phyloP scores from a whole-genome alignment of 2,888 invertebrate species.

The Glyphotaelius pellucidus region DNA sequence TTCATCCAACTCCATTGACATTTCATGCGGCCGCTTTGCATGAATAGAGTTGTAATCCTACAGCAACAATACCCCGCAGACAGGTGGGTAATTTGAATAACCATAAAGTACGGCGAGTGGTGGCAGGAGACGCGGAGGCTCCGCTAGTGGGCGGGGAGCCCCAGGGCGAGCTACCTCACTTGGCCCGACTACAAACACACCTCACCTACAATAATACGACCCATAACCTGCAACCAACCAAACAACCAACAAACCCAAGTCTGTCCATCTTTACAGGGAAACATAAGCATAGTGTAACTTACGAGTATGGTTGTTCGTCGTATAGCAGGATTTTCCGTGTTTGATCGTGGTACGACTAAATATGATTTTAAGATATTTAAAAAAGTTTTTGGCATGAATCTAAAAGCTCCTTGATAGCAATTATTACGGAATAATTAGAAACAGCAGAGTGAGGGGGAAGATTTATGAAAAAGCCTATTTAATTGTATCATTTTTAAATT shows the following conservation, averaged over 20 bases:
- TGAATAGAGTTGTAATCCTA: conserved; percentile 55
- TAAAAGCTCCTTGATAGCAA: too few relatives aligned
- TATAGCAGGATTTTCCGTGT: not conserved
- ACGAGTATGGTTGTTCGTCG: not conserved
- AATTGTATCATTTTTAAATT: too few relatives aligned
- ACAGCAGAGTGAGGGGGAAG: too few relatives aligned
- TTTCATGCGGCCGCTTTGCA: conserved; percentile 2
- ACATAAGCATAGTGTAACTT: not conserved
- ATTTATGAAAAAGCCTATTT: too few relatives aligned
- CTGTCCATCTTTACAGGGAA: not conserved
- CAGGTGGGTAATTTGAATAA: conserved; percentile 53
- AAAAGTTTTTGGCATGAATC: not conserved
- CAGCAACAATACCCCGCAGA: conserved; percentile 46
- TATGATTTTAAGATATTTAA: too few relatives aligned
- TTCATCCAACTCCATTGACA: conserved; percentile 38
- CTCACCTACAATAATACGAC: not conserved
- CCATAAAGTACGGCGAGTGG: conserved; percentile 49
- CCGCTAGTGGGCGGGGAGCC: conserved; percentile 18
- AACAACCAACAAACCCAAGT: not conserved
- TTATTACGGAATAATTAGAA: too few relatives aligned
- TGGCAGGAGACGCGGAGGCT: conserved; percentile 6
- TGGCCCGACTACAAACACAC: not conserved
- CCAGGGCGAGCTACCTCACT: conserved; percentile 37
- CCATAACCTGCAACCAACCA: not conserved
- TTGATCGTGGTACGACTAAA: not conserved